Base-by-base conservation (phyloP, 1,140 invertebrate genomes). In the Rhyacophila brunnea region DNA sequence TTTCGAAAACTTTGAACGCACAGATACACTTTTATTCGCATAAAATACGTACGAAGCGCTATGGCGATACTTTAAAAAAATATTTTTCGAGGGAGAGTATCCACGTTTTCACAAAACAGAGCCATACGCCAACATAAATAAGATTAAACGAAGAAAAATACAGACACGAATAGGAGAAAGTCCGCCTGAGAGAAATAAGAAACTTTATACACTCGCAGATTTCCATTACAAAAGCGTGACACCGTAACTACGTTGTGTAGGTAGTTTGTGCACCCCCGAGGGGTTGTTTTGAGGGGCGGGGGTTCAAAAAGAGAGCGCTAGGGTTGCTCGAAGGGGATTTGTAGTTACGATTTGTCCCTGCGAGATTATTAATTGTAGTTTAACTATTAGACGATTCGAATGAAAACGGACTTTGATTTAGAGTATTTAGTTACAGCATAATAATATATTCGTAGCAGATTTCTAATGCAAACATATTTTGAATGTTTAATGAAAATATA, bases 61-160 rank as follows among this genome's bases (percentile, higher is more conserved):
- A 28, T 28, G 23, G 23, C 23, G 11, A 40, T 45, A 45, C 17
- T 57, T 57, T 45, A 57, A 57, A 48, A 57, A 45, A 32, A 57
- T 32, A 48, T 49, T 47, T n/a, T 57, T 49, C 54, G 7, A 48
- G 54, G 48, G 45, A 57, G 23, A 48, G 54, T 23, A 51, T 50
- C 40, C 47, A 35, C 44, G 47, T 58, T 59, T 59, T 60, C 40
- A 35, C 45, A 44, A 34, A 64, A 56, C 52, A 64, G 52, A 56
- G 63, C 63, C 54, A 61, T 55, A 61, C 55, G 58, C 58, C 58
- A 61, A 58, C 63, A 61, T 65, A 65, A 65, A 65, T 61, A 65
- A 65, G 58, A 65, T 65, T 65, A 65, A 65, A 65, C 63, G 58
- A 65, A 65, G 63, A 65, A 65, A 65, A 65, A 61, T 61, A 60